Percentiles rank a stretch among this genome's conserved stretches.
phyloP scores from a whole-genome alignment of 1,140 invertebrate species.

The Paralvinella palmiformis region DNA sequence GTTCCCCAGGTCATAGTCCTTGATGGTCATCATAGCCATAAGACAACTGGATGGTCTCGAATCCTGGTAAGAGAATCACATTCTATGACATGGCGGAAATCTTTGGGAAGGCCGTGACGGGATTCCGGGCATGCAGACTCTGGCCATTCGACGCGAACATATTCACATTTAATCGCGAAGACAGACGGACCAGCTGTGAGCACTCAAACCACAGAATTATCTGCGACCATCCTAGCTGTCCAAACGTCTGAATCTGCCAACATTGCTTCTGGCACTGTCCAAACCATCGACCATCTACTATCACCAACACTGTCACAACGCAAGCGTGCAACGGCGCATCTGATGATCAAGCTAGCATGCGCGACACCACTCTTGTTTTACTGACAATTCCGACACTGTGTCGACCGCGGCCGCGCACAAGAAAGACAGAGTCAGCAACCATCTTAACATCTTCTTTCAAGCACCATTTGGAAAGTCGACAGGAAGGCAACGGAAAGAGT shows the following conservation, averaged over 20 bases:
- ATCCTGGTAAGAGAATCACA: background rate
- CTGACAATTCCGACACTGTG: background rate
- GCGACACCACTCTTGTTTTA: background rate
- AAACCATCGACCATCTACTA: too few species aligned
- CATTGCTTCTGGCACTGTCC: too few species aligned
- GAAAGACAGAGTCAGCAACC: background rate
- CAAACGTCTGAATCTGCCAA: too few species aligned
- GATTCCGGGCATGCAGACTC: too few species aligned
- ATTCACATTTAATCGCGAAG: background rate
- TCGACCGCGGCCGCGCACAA: background rate
- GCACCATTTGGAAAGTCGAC: background rate
- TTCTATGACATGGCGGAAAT: background rate
- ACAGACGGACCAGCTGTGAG: background rate
- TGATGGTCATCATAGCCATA: background rate
- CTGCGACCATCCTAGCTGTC: background rate
- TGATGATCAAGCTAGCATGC: background rate
- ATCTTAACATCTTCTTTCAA: background rate
- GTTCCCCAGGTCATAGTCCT: conserved; percentile 1
- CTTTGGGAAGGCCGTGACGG: background rate
- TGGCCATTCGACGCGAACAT: background rate
- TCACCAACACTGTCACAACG: too few species aligned
- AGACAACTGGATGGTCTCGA: background rate
- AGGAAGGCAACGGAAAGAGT: background rate
- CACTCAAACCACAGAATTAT: background rate
- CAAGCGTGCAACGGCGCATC: too few species aligned